phyloP scores from a whole-genome alignment of 2,113 vertebrate genomes.

The Dendrocopos noguchii region DNA sequence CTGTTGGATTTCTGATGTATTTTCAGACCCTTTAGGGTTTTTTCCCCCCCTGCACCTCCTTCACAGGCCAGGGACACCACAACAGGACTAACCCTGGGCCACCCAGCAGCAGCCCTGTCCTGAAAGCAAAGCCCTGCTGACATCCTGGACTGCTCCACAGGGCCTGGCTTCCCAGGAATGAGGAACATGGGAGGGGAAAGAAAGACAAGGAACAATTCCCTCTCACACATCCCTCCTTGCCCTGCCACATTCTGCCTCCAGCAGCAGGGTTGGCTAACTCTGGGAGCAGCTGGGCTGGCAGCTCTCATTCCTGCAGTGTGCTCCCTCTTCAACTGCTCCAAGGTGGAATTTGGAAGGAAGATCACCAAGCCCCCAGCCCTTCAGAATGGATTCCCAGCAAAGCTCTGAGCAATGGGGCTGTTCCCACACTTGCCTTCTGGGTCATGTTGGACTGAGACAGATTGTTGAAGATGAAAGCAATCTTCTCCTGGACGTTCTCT shows the following conservation, averaged over 20 bases:
- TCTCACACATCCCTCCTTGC: neutral
- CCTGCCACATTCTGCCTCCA: neutral
- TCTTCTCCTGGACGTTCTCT: conserved; percentile 98
- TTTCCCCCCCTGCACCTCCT: neutral
- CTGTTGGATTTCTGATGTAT: neutral
- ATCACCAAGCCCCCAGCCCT: neutral
- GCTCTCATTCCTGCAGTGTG: neutral
- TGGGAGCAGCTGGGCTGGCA: neutral
- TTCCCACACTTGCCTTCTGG: conserved; percentile 86
- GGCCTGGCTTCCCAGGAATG: neutral
- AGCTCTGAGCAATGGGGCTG: neutral
- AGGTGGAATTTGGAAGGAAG: neutral
- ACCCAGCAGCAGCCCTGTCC: neutral
- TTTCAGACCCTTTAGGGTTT: neutral
- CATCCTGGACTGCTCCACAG: neutral
- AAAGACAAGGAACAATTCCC: neutral
- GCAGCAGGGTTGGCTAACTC: neutral
- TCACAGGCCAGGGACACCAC: neutral
- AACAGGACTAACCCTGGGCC: neutral
- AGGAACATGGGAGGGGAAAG: neutral
- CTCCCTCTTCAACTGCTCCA: neutral
- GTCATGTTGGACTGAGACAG: conserved; percentile 99
- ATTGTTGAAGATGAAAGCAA: conserved; percentile 99
- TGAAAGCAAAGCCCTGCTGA: neutral
- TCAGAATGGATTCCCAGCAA: neutral